Base-by-base conservation (phyloP, 2,888 invertebrate genomes). In the Cryptus armator region DNA sequence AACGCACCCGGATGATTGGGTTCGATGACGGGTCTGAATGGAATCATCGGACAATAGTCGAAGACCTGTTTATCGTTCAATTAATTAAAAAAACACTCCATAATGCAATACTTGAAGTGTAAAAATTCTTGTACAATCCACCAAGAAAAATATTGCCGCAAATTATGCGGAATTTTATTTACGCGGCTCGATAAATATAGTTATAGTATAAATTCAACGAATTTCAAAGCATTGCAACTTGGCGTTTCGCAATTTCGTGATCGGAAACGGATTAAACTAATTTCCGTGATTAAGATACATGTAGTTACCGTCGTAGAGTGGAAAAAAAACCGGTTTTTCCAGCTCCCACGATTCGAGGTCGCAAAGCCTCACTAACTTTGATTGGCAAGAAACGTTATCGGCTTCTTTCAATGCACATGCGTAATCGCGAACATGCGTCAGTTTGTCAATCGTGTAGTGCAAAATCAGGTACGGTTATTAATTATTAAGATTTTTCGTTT, bases 1-100 rank as follows among this genome's bases (percentile, higher is more conserved):
- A 98, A 97, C 1, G 97, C 96, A 1, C 95, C 96, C 0, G 95
- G 95, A 9, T 95, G 95, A 59, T 95, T 94, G 0, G 96, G 96
- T 91, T 98, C 97, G 0, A 96, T 94, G 0, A 96, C 96, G 0
- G 97, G 97, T 88, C 96, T 96, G 91, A 97, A 97, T 0, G 97
- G 96, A 84, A 97, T 96, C 96, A 97, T 96, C 51, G 75, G 75
- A 66, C 66, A 64, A 51, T 76, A 76, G n/a, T 66, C 75, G 51
- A 66, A 76, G 9, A 51, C 51, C 75, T 76, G 75, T 37, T 14
- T 24, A 16, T n/a, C 48, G 59, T 64, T n/a, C 9, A 46, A 43
- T 46, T 74, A n/a, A 59, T 29, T 24, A 32, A 62, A 6, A 12
- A 62, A n/a, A 6, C 29, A 62, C 29, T 32, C 6, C 3, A 24